phyloP scores from a whole-genome alignment of 2,797 vertebrate genomes.

The Micrastur ruficollis region DNA sequence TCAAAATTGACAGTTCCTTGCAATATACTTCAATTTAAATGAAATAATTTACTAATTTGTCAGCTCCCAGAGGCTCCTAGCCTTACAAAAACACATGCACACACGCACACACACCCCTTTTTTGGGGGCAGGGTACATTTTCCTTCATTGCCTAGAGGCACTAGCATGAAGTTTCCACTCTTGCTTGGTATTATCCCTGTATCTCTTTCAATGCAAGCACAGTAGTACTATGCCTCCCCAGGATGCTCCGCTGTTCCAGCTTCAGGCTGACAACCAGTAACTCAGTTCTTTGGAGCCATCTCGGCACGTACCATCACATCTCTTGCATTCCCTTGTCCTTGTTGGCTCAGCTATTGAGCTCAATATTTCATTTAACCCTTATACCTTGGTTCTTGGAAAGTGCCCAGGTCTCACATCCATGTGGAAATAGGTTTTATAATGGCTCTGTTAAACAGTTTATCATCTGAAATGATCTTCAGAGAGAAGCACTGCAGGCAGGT shows the following conservation, averaged over 20 bases:
- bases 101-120: accelerated
- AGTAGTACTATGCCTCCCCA: accelerated
- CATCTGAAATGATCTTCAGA: not conserved
- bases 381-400: not conserved
- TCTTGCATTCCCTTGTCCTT: not conserved
- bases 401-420: not conserved
- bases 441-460: not conserved
- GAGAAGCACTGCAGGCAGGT: not conserved
- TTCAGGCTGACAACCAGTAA: not conserved
- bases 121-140: not conserved
- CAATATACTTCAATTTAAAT: not conserved
- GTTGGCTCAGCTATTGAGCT: not conserved
- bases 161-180: not conserved
- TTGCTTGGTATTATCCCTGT: not conserved
- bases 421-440: not conserved
- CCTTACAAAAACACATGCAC: not conserved
- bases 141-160: not conserved
- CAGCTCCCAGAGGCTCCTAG: not conserved
- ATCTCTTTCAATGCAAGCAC: not conserved
- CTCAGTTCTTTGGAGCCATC: not conserved
- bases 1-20: not conserved
- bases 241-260: not conserved
- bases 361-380: not conserved
- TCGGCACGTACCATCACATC: too few species aligned
- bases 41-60: not conserved